Evolutionary conservation across 1,140 invertebrate genomes (phyloP).

Genomic region (Conopomorpha cramerella): DNA sequence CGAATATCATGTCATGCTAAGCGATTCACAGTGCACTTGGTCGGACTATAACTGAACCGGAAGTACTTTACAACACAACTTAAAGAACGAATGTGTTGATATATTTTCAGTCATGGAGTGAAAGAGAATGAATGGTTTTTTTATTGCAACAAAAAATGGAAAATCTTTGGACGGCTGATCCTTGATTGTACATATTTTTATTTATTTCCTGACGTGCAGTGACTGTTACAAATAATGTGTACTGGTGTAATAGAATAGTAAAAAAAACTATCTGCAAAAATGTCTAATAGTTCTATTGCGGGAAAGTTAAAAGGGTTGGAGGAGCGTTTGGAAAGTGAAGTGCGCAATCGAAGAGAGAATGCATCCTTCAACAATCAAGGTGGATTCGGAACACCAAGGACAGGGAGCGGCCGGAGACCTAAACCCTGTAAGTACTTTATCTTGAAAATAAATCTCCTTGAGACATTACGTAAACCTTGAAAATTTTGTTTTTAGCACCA

Average conservation of each 20-base stretch:
- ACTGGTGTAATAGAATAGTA: constrained; percentile 39
- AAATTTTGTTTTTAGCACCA: too few species aligned
- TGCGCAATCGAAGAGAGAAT: constrained; percentile 44
- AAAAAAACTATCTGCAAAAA: constrained; percentile 26
- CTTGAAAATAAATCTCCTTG: too few species aligned
- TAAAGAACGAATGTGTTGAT: constrained; percentile 14
- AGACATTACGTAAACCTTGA: too few species aligned
- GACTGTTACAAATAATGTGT: constrained; percentile 33
- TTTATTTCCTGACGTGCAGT: too few species aligned
- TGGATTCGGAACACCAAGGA: constrained; percentile 28
- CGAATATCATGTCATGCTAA: too few species aligned
- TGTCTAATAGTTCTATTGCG: constrained; percentile 50
- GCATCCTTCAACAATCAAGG: constrained; percentile 41
- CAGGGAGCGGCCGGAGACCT: constrained; percentile 28
- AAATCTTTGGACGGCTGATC: constrained; percentile 43
- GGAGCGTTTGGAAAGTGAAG: constrained; percentile 48
- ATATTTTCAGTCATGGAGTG: too few species aligned
- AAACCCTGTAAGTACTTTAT: constrained; percentile 33
- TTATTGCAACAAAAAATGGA: constrained; percentile 25
- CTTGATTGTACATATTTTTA: constrained; percentile 41
- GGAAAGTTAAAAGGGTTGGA: constrained; percentile 44
- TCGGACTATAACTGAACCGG: too few species aligned
- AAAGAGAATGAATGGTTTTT: constrained; percentile 25
- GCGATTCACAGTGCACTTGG: too few species aligned
- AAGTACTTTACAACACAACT: constrained; percentile 10